These are phyloP conservation scores for Oriolus oriolus DNA, from an alignment of 2,113 vertebrate genomes.

Conservation along the genomic window DNA sequence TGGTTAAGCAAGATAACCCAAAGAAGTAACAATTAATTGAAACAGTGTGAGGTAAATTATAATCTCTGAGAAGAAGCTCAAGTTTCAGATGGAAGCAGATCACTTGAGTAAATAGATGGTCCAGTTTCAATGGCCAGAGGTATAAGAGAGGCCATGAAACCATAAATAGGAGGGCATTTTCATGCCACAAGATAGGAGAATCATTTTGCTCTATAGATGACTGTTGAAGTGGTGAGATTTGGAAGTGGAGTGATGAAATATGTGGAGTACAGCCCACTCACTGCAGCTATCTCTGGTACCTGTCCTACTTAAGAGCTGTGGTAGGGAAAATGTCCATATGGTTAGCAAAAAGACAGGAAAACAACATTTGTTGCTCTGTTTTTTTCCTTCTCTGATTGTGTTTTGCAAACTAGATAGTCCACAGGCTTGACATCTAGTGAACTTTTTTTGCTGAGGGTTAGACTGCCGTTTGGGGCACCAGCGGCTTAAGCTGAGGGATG, in stretches of 20 bases:
- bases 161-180: background rate
- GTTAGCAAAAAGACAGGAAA: constrained; percentile 46
- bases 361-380: constrained; percentile 41
- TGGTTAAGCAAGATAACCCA: background rate
- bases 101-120: background rate
- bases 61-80: background rate
- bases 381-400: background rate
- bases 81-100: background rate
- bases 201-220: background rate
- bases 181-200: background rate
- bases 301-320: constrained; percentile 59
- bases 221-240: constrained; percentile 11
- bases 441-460: background rate
- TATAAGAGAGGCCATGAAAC: background rate
- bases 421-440: background rate
- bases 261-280: constrained; percentile 53
- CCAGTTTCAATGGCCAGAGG: background rate
- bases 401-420: background rate
- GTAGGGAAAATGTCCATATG: constrained; percentile 51
- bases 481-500: background rate
- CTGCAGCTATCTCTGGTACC: constrained; percentile 57
- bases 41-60: background rate
- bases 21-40: background rate
- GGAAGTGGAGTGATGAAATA: constrained; percentile 34
- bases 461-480: background rate